Percentiles rank a stretch among this genome's conserved stretches.
Conservation (phyloP, 2,888 invertebrate species). For the Sympetrum striolatum region DNA sequence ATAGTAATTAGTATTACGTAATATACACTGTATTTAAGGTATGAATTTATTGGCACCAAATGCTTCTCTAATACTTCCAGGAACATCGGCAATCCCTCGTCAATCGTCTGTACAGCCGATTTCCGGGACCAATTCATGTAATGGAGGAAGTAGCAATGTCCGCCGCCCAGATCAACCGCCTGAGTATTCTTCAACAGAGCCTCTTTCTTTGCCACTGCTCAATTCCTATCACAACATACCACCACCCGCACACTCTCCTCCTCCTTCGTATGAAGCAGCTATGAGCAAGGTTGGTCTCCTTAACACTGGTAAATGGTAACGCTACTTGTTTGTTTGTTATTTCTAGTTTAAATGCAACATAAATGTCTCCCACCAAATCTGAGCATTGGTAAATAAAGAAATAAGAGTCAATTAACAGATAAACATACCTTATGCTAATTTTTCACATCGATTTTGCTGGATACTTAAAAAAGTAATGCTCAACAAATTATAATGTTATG, state of each 20-base stretch:
- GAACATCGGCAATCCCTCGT: conserved; percentile 14
- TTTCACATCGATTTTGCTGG: too few relatives aligned
- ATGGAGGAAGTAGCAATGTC: neutral
- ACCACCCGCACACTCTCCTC: conserved; percentile 48
- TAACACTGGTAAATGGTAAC: too few relatives aligned
- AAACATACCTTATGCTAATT: neutral
- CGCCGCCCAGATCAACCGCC: conserved; percentile 6
- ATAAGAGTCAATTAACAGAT: neutral
- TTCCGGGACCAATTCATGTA: conserved; percentile 16
- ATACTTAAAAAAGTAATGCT: too few relatives aligned
- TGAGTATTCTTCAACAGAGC: conserved; percentile 44
- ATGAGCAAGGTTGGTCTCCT: conserved; percentile 47
- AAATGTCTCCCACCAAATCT: too few relatives aligned
- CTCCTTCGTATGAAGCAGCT: conserved; percentile 49
- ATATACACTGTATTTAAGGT: too few relatives aligned
- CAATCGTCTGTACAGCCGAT: conserved; percentile 37
- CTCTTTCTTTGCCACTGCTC: conserved; percentile 26
- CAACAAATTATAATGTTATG: too few relatives aligned
- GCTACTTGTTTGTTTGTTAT: neutral
- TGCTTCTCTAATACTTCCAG: neutral
- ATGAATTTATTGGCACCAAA: too few relatives aligned
- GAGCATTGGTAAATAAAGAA: too few relatives aligned
- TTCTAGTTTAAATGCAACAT: too few relatives aligned
- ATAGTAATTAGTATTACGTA: too few relatives aligned
- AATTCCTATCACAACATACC: conserved; percentile 44